A percentile compares a stretch with the other conserved stretches of the same genome.
These are phyloP conservation scores for Torymus aiolomorphi DNA, from an alignment of 2,888 invertebrate species.

Conservation along the genomic window DNA sequence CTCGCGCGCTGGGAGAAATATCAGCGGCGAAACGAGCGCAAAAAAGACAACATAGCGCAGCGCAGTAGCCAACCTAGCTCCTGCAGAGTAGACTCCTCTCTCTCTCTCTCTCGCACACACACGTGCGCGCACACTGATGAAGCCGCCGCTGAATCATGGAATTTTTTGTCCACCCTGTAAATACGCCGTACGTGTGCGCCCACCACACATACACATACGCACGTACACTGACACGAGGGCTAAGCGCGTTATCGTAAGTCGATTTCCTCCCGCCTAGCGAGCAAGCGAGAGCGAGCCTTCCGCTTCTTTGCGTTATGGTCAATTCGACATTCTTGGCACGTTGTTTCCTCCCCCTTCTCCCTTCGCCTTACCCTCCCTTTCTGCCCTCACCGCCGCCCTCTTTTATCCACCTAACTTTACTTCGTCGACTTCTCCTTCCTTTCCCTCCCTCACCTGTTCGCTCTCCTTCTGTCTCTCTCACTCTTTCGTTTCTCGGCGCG, in stretches of 20 bases:
- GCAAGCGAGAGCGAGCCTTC: neutral
- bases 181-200: conserved; percentile 34
- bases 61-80: neutral
- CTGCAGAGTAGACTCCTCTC: neutral
- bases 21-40: neutral
- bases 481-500: conserved; percentile 13
- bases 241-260: conserved; percentile 54
- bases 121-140: conserved; percentile 36
- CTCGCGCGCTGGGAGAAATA: conserved; percentile 14
- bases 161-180: conserved; percentile 49
- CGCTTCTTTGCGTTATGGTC: conserved; percentile 62
- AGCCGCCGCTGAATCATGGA: conserved; percentile 54
- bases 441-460: neutral
- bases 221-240: neutral
- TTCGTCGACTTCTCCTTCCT: neutral
- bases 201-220: neutral
- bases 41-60: conserved; percentile 8
- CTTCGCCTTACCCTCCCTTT: neutral
- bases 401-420: too few species aligned
- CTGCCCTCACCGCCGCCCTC: neutral
- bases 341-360: conserved; percentile 42
- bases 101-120: neutral
- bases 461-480: conserved; percentile 1
- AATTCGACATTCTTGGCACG: conserved; percentile 64
- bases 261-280: conserved; percentile 58